These are phyloP conservation scores for Nasua narica DNA, from an alignment of 2,797 vertebrate genomes.

Conservation along the genomic window DNA sequence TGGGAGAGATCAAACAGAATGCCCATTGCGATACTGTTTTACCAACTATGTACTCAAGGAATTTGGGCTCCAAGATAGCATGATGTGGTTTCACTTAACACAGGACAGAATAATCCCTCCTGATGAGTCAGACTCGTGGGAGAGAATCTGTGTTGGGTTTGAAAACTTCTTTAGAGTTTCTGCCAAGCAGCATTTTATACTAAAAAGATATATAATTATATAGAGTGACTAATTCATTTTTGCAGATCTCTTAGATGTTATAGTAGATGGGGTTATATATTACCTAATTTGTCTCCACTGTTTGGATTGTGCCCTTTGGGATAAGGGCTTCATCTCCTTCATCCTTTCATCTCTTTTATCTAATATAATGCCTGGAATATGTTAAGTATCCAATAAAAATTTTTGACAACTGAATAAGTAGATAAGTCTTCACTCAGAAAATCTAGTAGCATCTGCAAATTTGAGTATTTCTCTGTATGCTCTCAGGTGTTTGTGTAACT, in stretches of 20 bases:
- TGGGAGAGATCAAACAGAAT: neutral
- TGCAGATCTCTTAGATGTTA: neutral
- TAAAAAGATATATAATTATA: constrained; percentile 50
- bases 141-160: constrained; percentile 45
- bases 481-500: neutral
- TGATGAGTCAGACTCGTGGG: constrained; percentile 53
- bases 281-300: neutral
- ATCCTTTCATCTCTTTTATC: neutral
- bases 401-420: neutral
- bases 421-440: neutral
- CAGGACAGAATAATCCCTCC: constrained; percentile 16
- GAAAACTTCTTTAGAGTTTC: constrained; percentile 46
- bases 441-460: neutral
- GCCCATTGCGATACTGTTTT: neutral
- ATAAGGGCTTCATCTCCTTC: neutral
- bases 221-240: constrained; percentile 48
- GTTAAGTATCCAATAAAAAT: neutral
- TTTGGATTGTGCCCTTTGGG: neutral
- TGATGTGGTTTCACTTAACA: neutral
- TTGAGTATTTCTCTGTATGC: neutral
- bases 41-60: neutral
- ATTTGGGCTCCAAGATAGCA: neutral
- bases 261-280: neutral
- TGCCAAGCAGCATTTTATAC: constrained; percentile 44
- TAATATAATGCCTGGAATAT: neutral